Evolutionary conservation across 2,113 vertebrate species (phyloP).

Genomic region (Lophura nycthemera): DNA sequence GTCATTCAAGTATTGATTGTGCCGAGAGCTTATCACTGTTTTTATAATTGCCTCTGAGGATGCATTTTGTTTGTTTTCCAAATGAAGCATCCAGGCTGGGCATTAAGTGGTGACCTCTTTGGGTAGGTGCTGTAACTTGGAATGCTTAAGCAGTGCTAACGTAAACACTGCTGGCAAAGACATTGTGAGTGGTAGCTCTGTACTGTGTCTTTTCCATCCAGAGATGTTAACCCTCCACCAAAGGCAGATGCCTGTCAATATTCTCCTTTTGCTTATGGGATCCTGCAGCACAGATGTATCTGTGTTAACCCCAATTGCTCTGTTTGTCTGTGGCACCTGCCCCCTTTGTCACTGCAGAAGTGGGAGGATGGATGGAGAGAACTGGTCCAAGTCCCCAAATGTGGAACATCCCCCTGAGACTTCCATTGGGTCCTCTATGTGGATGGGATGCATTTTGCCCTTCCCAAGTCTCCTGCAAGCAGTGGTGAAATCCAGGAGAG

Average conservation of each 20-base stretch:
- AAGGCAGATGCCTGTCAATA: background rate
- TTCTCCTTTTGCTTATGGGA: background rate
- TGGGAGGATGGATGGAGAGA: background rate
- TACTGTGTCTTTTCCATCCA: background rate
- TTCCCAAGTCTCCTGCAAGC: background rate
- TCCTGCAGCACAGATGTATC: background rate
- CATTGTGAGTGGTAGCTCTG: background rate
- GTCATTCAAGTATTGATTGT: background rate
- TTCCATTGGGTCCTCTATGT: background rate
- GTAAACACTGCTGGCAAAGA: background rate
- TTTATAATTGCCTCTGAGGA: background rate
- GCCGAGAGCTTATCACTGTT: background rate
- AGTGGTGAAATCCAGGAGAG: background rate
- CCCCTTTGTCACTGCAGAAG: background rate
- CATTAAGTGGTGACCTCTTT: background rate
- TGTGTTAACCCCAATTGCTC: background rate
- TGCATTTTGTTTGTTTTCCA: background rate
- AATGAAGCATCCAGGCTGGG: background rate
- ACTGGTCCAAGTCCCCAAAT: rapidly evolving
- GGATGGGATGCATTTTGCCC: background rate
- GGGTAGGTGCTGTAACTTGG: background rate
- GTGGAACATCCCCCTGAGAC: background rate
- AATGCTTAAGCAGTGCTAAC: background rate
- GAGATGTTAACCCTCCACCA: background rate
- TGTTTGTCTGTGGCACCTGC: background rate